These are phyloP conservation scores for Erebia aethiops DNA, from an alignment of 2,888 invertebrate species.

Conservation along the genomic window DNA sequence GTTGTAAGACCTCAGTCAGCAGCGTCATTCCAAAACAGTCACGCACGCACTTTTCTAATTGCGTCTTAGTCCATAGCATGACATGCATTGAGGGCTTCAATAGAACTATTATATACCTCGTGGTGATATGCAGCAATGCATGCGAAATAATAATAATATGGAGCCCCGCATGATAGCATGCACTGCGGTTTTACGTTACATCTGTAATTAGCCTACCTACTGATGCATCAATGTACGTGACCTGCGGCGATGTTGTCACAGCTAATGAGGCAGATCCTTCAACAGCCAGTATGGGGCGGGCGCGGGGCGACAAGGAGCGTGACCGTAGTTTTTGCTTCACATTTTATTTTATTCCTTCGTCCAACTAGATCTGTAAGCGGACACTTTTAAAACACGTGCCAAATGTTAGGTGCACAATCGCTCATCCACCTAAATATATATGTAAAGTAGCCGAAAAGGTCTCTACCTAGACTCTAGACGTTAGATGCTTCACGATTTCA, in stretches of 20 bases:
- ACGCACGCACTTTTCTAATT: neutral
- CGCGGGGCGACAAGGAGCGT: neutral
- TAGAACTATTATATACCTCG: neutral
- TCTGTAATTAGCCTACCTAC: neutral
- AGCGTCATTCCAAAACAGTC: neutral
- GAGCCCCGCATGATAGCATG: too few species aligned
- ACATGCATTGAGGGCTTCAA: neutral
- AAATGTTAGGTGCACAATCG: neutral
- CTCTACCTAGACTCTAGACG: neutral
- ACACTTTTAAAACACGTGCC: neutral
- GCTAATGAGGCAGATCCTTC: neutral
- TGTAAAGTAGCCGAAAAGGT: neutral
- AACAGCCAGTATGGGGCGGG: neutral
- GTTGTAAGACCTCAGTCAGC: slow-evolving; percentile 2
- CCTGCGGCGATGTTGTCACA: neutral
- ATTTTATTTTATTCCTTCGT: slow-evolving; percentile 1
- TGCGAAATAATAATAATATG: too few species aligned
- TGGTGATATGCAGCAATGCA: too few species aligned
- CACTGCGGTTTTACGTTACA: too few species aligned
- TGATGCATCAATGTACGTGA: neutral
- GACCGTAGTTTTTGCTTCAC: slow-evolving; percentile 4
- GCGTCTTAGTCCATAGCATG: neutral
- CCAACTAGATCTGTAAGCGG: neutral
- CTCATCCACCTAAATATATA: neutral
- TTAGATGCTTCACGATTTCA: neutral